Evolutionary conservation across 1,140 invertebrate species (phyloP), one percentile per base, ranked within the genome.

Genomic region (Branchinecta lindahli): DNA sequence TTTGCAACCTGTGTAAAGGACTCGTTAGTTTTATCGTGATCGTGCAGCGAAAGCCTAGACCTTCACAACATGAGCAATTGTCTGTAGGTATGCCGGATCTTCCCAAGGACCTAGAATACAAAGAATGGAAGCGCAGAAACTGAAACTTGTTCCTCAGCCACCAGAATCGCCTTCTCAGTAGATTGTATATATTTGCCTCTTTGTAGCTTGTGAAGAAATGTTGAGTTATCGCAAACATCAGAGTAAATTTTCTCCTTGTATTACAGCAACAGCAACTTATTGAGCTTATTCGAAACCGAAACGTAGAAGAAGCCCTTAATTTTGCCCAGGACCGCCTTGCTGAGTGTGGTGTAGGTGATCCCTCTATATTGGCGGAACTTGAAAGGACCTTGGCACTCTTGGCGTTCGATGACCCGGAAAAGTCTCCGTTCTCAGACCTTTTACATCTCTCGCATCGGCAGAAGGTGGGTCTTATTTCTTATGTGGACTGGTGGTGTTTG

Each of bases 361-460:
- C 89, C 18, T 45, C 69, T 46, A 67, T 71, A 20, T 73, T 84
- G 21, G 74, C 78, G 20, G 83, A 85, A 74, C 75, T 86, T 45
- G 84, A 86, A 75, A 76, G 94, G 72, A 98, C 96, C 0, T 80
- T 98, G 47, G 94, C 96, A 0, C 80, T 99, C 15, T 80, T 99
- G 9, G 96, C 96, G 8, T 99, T 99, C 80, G 95, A 98, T 71
- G 92, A 98, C 75, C 96, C 96, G 0, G 87, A 91, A 74, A 87
- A 86, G 68, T 96, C 92, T 72, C 96, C 96, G 0, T 98, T 97
- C 81, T 89, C 92, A 61, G 94, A 98, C 79, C 81, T 99, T 15
- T 80, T 99, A n/a, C 87, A 93, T 74, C 86, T 89, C 7, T 89
- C 91, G 45, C 92, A 96, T 77, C 83, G 93, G 74, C 92, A 98